phyloP scores from a whole-genome alignment of 2,888 invertebrate genomes.

The Acanthosoma haemorrhoidale region DNA sequence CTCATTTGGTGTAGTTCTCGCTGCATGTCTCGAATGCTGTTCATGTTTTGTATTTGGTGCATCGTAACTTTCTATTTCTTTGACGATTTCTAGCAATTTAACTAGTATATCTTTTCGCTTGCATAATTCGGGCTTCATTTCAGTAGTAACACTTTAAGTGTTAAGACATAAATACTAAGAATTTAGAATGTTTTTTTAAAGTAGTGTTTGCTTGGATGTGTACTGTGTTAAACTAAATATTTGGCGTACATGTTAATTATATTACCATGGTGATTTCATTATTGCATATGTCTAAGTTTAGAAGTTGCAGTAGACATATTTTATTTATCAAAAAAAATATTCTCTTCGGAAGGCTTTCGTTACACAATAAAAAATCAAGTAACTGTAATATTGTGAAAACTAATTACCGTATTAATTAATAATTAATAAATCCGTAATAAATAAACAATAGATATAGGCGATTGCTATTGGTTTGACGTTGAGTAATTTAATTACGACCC shows the following conservation, averaged over 20 bases:
- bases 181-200: not conserved
- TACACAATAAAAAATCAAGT: no score
- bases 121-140: not conserved
- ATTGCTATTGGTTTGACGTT: no score
- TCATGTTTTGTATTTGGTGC: not conserved
- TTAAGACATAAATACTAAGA: not conserved
- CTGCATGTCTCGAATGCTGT: not conserved
- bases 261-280: not conserved
- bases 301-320: no score
- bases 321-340: no score
- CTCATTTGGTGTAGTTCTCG: not conserved
- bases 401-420: no score
- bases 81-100: not conserved
- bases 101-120: not conserved
- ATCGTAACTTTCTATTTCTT: not conserved
- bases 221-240: not conserved
- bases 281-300: not conserved
- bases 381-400: no score
- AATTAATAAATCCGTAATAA: no score
- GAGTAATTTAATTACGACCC: no score
- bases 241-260: not conserved
- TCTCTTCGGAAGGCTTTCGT: no score
- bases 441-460: no score
- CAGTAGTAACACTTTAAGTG: not conserved
- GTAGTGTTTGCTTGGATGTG: not conserved